Percentiles rank a stretch among this genome's conserved stretches.
Conservation (phyloP, 2,797 vertebrate genomes). For the Acropternis orthonyx region DNA sequence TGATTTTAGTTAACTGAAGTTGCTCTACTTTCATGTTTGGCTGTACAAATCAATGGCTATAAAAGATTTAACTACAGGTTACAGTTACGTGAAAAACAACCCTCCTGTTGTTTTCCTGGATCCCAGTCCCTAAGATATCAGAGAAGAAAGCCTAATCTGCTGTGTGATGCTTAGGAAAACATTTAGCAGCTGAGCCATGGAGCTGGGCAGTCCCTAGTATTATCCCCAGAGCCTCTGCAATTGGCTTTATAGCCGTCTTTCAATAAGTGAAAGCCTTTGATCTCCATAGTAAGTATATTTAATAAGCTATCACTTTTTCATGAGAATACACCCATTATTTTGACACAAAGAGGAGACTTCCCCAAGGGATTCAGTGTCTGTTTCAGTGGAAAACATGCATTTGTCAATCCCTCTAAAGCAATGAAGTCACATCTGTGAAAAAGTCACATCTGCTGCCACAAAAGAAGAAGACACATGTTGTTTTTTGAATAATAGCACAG, state of each 20-base stretch:
- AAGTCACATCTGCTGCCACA: not conserved
- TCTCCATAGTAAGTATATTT: not conserved
- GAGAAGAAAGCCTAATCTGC: not conserved
- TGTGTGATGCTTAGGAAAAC: not conserved
- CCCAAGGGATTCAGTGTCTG: not conserved
- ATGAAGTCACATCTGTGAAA: not conserved
- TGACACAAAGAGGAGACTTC: not conserved
- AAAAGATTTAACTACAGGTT: not conserved
- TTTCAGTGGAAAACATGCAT: not conserved
- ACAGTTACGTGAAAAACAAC: not conserved
- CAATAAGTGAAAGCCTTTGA: not conserved
- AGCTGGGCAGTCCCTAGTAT: not conserved
- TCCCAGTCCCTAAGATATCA: not conserved
- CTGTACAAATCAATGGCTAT: not conserved
- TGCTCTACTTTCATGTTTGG: not conserved
- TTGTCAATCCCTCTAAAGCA: not conserved
- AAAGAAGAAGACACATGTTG: not conserved
- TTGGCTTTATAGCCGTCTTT: not conserved
- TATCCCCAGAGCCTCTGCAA: not conserved
- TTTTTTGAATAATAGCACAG: not conserved
- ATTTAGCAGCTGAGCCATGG: not conserved
- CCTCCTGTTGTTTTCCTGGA: not conserved
- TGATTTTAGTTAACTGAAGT: not conserved
- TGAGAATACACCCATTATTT: not conserved
- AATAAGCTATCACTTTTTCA: not conserved